Evolutionary conservation across 2,888 invertebrate genomes (phyloP).

Genomic region (Acanthacorydalis orientalis): DNA sequence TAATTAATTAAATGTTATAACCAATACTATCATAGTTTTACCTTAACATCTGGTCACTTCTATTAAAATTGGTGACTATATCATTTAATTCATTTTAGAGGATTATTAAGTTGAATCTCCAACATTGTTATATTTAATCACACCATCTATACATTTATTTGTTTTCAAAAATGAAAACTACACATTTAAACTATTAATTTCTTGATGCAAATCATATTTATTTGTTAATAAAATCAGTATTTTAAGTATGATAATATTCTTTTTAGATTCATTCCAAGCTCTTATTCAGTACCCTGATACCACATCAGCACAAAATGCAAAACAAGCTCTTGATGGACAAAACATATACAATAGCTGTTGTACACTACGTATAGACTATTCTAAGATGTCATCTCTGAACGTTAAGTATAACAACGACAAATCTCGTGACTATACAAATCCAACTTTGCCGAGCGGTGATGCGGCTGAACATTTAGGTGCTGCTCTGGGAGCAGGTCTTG

Average conservation of each 20-base stretch:
- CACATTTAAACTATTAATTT: no score
- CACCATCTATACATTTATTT: neutral
- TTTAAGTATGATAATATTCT: neutral
- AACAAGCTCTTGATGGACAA: slow-evolving; percentile 93
- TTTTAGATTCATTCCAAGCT: slow-evolving; percentile 89
- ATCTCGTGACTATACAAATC: slow-evolving; percentile 97
- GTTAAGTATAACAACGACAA: slow-evolving; percentile 99
- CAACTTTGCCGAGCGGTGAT: slow-evolving; percentile 90
- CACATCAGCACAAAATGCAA: slow-evolving; percentile 91
- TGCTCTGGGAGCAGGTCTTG: slow-evolving; percentile 32
- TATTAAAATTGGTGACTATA: no score
- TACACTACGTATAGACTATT: slow-evolving; percentile 97
- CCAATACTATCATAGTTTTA: no score
- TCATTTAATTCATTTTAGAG: no score
- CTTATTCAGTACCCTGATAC: slow-evolving; percentile 98
- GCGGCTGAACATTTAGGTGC: slow-evolving; percentile 40
- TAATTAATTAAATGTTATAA: no score
- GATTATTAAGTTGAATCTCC: no score
- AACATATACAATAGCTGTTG: slow-evolving; percentile 99
- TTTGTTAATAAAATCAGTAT: neutral
- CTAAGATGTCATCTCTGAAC: slow-evolving; percentile 93
- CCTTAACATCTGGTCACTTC: no score
- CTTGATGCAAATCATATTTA: neutral
- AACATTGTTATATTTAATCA: neutral
- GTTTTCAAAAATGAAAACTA: no score